Percentiles rank a stretch among this genome's conserved stretches.
Conservation (phyloP, 1,140 invertebrate species). For the Neodiprion pinetum region DNA sequence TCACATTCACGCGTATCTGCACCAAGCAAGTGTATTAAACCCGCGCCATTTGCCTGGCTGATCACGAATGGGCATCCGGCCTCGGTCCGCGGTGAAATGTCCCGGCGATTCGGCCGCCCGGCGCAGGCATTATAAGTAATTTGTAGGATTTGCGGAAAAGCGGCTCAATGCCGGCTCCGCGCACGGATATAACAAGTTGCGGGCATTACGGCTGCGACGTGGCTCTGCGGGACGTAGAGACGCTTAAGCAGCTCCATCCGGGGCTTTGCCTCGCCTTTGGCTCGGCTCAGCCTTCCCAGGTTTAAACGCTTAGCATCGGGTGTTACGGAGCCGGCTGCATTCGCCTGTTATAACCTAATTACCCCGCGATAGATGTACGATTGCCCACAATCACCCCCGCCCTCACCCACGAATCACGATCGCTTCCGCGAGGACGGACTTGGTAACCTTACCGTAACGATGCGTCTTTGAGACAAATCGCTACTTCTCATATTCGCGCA, state of each 20-base stretch:
- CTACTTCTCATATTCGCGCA: no score
- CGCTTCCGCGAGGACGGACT: no score
- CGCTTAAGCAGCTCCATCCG: not conserved
- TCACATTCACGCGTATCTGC: not conserved
- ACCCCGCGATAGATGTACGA: no score
- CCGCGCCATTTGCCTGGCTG: not conserved
- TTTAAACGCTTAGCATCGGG: not conserved
- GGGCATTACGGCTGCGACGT: no score
- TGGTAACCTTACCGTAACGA: no score
- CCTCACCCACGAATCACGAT: no score
- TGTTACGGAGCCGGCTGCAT: no score
- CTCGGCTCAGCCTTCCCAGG: not conserved
- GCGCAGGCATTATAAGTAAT: not conserved
- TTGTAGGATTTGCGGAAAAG: not conserved
- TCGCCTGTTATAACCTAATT: no score
- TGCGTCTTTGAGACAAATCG: no score
- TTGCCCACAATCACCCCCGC: no score
- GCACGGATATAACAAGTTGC: no score
- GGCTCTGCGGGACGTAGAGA: not conserved
- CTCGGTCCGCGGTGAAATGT: slow-evolving; percentile 3
- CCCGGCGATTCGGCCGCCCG: not conserved
- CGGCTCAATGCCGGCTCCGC: not conserved
- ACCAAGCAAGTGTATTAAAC: not conserved
- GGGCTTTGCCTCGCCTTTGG: not conserved
- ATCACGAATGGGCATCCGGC: not conserved